Conservation (phyloP, 2,888 invertebrate species). For the Noctua comes region DNA sequence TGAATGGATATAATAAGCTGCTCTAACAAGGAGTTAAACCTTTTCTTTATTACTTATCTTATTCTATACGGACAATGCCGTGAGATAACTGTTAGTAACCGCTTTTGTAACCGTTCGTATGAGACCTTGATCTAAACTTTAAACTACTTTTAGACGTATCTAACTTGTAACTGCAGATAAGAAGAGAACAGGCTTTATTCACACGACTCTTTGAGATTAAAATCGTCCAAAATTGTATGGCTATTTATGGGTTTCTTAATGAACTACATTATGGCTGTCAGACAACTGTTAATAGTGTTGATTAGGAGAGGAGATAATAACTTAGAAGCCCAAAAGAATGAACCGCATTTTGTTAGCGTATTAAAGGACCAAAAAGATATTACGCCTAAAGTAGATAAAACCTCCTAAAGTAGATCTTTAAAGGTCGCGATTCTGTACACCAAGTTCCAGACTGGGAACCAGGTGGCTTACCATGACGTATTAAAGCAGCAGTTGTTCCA, state of each 20-base stretch:
- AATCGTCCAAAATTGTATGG: constrained; percentile 42
- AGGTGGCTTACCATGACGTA: too few relatives aligned
- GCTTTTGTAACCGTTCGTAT: constrained; percentile 58
- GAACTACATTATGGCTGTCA: constrained; percentile 31
- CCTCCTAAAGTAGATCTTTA: too few relatives aligned
- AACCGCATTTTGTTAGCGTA: background rate
- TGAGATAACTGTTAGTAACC: constrained; percentile 47
- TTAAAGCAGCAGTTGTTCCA: too few relatives aligned
- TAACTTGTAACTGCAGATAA: constrained; percentile 34
- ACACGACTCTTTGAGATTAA: constrained; percentile 46
- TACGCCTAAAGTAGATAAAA: too few relatives aligned
- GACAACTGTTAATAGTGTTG: background rate
- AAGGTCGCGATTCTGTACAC: background rate
- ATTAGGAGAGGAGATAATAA: constrained; percentile 7
- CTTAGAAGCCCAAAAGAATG: constrained; percentile 1
- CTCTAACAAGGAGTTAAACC: constrained; percentile 21
- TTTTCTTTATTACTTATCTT: constrained; percentile 48
- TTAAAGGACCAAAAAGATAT: background rate
- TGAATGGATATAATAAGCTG: constrained; percentile 6
- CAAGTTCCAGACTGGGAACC: background rate
- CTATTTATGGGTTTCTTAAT: constrained; percentile 51
- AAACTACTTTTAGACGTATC: constrained; percentile 44
- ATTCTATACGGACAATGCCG: constrained; percentile 51
- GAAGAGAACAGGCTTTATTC: constrained; percentile 43
- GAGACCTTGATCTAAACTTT: constrained; percentile 64